Base-by-base conservation (phyloP, 2,113 vertebrate genomes). In the Gyps fulvus region DNA sequence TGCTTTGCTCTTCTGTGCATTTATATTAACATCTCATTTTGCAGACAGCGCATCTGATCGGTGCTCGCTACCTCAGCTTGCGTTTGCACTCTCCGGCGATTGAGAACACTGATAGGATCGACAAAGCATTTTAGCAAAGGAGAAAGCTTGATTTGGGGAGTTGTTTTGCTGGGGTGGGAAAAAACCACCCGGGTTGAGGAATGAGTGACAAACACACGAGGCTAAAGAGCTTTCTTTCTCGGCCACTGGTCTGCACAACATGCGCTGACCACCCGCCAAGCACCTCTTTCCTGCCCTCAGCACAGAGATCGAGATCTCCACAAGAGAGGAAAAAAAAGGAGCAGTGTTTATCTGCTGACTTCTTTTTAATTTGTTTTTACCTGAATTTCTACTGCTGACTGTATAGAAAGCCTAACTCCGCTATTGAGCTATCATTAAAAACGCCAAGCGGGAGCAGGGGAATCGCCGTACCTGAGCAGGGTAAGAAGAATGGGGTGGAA, bases 1-100 rank as follows among this genome's bases (percentile, higher is more conserved):
- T 52, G 61, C 90, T 92, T 61, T 92, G 69, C 49, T 92, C 54
- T 84, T 82, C 57, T 58, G 43, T 52, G 57, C 69, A 72, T 85
- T 93, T 90, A 55, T 65, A 90, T 89, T 89, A 95, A 87, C 62
- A 63, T 82, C 57, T 87, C 84, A 43, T 95, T 96, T 78, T 79
- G 73, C 76, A 91, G 61, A 61, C 52, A 93, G 80, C 2, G 6
- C 43, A 72, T 91, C 91, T 40, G 65, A 93, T 71, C 2, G 0
- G 65, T 52, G 50, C 69, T 92, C 42, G 3, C 52, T 32, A 43
- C 57, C 79, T 95, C 80, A 63, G 62, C 55, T 92, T 52, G 34
- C 3, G 34, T 69, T 93, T 90, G 55, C 58, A 61, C 82, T 82
- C 10, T 5, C 22, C 0, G 0, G 49, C 5, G 5, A 70, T 0